A percentile compares a stretch with the other conserved stretches of the same genome.
phyloP scores from a whole-genome alignment of 2,113 vertebrate species.

The Cardinalis cardinalis region DNA sequence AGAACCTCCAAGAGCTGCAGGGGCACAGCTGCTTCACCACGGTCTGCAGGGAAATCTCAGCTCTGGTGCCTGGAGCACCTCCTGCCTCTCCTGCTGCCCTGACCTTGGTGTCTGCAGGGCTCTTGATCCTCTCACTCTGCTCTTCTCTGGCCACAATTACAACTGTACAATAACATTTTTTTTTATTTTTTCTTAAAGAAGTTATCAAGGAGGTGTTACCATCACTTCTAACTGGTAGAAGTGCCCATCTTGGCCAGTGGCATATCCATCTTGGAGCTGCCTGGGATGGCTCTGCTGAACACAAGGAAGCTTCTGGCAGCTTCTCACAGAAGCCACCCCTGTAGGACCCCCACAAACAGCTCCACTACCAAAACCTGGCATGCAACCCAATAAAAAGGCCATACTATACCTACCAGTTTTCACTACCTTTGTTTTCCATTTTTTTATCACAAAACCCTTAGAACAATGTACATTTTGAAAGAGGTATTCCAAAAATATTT shows the following conservation, averaged over 20 bases:
- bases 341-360: background rate
- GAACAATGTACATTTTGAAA: background rate
- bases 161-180: background rate
- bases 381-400: background rate
- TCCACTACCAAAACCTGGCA: background rate
- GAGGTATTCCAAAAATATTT: background rate
- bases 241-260: background rate
- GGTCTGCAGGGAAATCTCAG: background rate
- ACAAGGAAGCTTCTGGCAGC: background rate
- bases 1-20: background rate
- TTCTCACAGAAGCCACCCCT: background rate
- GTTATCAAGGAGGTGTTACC: background rate
- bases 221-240: background rate
- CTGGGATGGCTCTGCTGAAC: background rate
- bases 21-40: background rate
- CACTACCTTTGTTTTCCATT: rapidly evolving
- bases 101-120: background rate
- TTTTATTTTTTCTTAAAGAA: background rate
- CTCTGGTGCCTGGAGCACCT: background rate
- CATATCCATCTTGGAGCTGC: background rate
- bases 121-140: background rate
- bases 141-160: background rate
- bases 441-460: background rate
- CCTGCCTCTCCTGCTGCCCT: background rate
- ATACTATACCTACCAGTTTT: background rate